Base-by-base conservation (phyloP, 1,140 invertebrate genomes). In the Homalodisca vitripennis region DNA sequence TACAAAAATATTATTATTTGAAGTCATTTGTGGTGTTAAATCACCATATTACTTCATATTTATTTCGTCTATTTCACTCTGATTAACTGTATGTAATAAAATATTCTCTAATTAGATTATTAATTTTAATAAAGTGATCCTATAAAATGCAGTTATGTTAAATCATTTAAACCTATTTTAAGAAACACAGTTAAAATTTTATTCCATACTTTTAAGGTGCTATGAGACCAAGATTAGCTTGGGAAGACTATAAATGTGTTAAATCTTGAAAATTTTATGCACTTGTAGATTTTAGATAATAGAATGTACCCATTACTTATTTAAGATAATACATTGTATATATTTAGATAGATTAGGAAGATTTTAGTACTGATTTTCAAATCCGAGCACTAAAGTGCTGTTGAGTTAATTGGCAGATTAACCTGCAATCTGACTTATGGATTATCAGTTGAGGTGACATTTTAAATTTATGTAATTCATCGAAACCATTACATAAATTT, bases 221-320 rank as follows among this genome's bases (percentile, higher is more conserved):
- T 66, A 66, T 66, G 24, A 66, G 34, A 47, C 63, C 63, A 66
- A 46, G 63, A 66, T 13, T 66, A 66, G 63, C 63, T 66, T 66
- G 63, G 63, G 20, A 66, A 66, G 30, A 17, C 20, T 30, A 34
- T 66, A 30, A 46, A 30, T 46, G 63, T 66, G 32, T 46, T 46
- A 17, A 66, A 46, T 66, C 26, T 66, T 46, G 34, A 66, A 66
- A 66, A 66, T 41, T 66, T 66, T 66, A 66, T 66, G 63, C 63
- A 66, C 41, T 47, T 66, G 31, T 66, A 66, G 31, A 66, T 24
- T 2, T 10, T 66, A 66, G 63, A 2, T 20, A 10, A 63, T 66
- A 66, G 63, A 46, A 46, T 27, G 41, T 46, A 46, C 41, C 32
- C 14, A 66, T 30, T 2, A 27, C 31, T 46, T 27, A 46, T 66